phyloP scores from a whole-genome alignment of 1,140 invertebrate species.

The Ceratitis capitata region DNA sequence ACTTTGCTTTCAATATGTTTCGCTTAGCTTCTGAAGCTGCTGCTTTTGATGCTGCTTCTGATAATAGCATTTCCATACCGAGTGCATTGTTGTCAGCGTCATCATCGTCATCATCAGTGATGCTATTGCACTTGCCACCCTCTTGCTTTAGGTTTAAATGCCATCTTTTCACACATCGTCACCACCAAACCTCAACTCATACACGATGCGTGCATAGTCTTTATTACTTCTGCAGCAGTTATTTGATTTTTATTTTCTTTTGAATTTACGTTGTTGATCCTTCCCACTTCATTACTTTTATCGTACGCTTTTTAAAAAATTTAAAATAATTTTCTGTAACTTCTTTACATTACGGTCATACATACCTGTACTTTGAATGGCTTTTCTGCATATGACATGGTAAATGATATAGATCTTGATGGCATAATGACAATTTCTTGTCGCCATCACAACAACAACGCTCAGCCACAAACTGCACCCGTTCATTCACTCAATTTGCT shows the following conservation, averaged over 20 bases:
- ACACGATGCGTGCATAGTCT: no score
- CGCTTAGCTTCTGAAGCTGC: no score
- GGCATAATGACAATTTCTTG: not conserved
- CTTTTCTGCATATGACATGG: no score
- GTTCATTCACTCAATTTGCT: no score
- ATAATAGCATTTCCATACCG: no score
- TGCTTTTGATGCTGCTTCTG: no score
- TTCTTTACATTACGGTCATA: not conserved
- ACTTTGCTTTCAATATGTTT: no score
- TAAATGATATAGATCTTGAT: not conserved
- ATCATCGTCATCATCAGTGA: no score
- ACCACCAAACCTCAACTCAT: not conserved
- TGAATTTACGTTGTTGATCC: not conserved
- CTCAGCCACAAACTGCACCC: no score
- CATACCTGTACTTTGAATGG: not conserved
- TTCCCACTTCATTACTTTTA: slow-evolving; percentile 38
- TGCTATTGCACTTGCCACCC: not conserved
- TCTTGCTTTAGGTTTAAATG: not conserved
- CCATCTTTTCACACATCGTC: not conserved
- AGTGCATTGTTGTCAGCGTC: no score
- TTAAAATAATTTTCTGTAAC: slow-evolving; percentile 21
- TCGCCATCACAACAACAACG: not conserved
- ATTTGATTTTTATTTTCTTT: not conserved
- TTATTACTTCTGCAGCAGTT: not conserved
- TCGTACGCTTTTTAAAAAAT: slow-evolving; percentile 30